Conservation (phyloP, 2,888 invertebrate species). For the Pherbina coryleti region DNA sequence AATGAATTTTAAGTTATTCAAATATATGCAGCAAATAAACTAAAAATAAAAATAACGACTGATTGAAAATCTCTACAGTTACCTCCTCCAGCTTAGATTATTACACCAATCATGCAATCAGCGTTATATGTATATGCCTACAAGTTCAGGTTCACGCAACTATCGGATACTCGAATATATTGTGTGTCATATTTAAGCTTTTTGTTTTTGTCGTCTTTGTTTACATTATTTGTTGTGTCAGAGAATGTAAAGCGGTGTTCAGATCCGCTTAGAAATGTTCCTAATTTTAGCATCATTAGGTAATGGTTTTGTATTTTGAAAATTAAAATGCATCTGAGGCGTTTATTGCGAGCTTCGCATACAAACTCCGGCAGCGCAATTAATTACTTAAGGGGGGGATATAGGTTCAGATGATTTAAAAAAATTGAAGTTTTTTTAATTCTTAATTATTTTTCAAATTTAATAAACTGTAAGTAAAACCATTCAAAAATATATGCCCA, state of each 20-base stretch:
- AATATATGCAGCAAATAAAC: no score
- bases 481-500: no score
- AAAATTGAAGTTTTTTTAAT: no score
- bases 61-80: neutral
- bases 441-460: no score
- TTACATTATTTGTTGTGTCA: neutral
- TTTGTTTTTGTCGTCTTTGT: neutral
- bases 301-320: neutral
- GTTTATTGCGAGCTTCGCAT: neutral
- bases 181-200: constrained; percentile 3
- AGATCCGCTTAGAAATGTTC: constrained; percentile 40
- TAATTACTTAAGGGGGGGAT: no score
- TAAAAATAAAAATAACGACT: no score
- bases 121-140: neutral
- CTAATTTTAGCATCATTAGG: constrained; percentile 37
- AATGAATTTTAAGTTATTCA: no score
- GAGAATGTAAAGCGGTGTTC: neutral
- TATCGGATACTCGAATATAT: neutral
- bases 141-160: constrained; percentile 25
- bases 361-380: no score
- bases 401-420: no score
- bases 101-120: no score
- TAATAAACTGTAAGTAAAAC: neutral
- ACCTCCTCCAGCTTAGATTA: no score
- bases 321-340: constrained; percentile 23